Percentiles rank a stretch among this genome's conserved stretches.
These are phyloP conservation scores for Streptopelia turtur DNA, from an alignment of 2,797 vertebrate species.

Conservation along the genomic window DNA sequence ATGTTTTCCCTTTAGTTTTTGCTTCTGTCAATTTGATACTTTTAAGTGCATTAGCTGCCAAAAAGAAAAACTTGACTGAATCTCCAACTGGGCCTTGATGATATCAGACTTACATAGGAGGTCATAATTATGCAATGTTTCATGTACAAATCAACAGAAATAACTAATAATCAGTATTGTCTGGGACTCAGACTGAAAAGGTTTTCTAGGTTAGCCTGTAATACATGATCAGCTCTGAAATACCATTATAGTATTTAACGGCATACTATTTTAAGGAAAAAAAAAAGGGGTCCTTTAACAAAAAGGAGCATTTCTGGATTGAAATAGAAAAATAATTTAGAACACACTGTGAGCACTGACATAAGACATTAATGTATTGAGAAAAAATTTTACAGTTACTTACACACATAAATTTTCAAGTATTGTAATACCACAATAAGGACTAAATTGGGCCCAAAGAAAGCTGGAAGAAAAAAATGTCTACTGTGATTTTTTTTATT, in stretches of 20 bases:
- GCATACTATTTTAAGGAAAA: neutral
- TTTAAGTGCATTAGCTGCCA: neutral
- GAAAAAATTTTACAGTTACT: neutral
- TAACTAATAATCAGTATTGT: neutral
- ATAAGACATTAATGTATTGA: neutral
- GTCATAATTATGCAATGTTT: neutral
- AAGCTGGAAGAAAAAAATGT: neutral
- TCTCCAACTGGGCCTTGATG: rapidly evolving
- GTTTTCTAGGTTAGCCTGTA: neutral
- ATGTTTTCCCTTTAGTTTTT: neutral
- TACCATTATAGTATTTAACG: neutral
- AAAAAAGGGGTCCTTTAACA: neutral
- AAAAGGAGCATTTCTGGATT: neutral
- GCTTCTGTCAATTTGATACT: neutral
- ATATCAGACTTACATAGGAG: neutral
- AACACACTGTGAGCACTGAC: neutral
- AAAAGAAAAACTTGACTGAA: neutral
- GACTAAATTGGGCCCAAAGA: neutral
- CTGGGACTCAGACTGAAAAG: neutral
- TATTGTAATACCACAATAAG: neutral
- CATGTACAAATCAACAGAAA: neutral
- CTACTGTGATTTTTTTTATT: neutral
- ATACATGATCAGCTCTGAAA: neutral
- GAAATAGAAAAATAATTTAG: neutral
- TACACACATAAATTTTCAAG: neutral